A percentile compares a stretch with the other conserved stretches of the same genome.
phyloP scores from a whole-genome alignment of 1,140 invertebrate genomes.

The Drosophila ogumai region DNA sequence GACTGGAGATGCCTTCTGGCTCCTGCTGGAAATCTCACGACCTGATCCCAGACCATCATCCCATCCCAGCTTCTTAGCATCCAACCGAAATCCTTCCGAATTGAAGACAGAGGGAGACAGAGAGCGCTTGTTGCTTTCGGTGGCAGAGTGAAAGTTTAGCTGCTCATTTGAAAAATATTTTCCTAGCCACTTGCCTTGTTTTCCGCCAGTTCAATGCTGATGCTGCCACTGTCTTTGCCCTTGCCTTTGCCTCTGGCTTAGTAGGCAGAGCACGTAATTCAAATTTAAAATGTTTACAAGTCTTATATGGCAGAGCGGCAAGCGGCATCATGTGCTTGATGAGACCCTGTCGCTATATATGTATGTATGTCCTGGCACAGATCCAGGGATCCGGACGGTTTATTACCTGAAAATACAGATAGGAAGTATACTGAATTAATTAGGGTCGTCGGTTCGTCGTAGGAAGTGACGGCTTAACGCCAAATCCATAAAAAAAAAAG shows the following conservation, averaged over 20 bases:
- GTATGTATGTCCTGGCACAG: neutral
- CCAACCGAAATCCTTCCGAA: neutral
- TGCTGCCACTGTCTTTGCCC: neutral
- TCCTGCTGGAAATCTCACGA: slow-evolving; percentile 37
- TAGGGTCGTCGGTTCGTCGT: neutral
- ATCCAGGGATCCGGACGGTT: slow-evolving; percentile 6
- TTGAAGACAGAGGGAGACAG: neutral
- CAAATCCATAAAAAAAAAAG: slow-evolving; percentile 9
- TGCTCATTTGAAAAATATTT: slow-evolving; percentile 57
- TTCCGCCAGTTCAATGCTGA: slow-evolving; percentile 27
- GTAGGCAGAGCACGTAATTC: slow-evolving; percentile 72
- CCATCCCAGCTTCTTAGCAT: neutral
- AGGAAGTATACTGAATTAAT: slow-evolving; percentile 8
- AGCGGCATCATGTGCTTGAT: slow-evolving; percentile 55
- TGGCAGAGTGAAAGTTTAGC: slow-evolving; percentile 32
- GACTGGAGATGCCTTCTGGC: slow-evolving; percentile 4
- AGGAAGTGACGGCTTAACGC: slow-evolving; percentile 1
- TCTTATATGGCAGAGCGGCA: slow-evolving; percentile 44
- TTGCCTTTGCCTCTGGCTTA: slow-evolving; percentile 24
- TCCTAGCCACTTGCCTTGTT: slow-evolving; percentile 33
- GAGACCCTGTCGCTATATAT: slow-evolving; percentile 25
- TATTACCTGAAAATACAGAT: slow-evolving; percentile 40
- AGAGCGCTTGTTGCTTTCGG: slow-evolving; percentile 38
- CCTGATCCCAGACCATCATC: slow-evolving; percentile 15
- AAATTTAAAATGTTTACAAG: slow-evolving; percentile 81